These are phyloP conservation scores for Galbula dea DNA, from an alignment of 2,113 vertebrate genomes.

Conservation along the genomic window DNA sequence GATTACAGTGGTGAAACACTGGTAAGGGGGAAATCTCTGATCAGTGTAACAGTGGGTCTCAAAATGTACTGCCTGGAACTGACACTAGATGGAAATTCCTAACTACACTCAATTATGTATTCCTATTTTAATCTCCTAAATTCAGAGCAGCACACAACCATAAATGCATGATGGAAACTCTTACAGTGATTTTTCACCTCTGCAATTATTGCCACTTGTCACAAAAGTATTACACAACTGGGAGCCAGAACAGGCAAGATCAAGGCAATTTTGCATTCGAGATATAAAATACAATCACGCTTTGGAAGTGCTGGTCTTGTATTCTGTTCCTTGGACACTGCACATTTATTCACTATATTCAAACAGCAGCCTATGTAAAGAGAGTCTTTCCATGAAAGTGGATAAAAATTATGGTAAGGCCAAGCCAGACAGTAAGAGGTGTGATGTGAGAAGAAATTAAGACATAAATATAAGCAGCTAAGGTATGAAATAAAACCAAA, in stretches of 20 bases:
- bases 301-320: neutral
- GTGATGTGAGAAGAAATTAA: neutral
- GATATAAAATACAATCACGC: neutral
- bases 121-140: neutral
- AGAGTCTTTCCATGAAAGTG: neutral
- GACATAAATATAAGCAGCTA: neutral
- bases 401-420: neutral
- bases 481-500: neutral
- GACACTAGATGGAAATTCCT: neutral
- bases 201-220: neutral
- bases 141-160: neutral
- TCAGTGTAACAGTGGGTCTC: neutral
- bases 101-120: neutral
- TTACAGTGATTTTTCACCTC: neutral
- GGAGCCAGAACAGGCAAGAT: neutral
- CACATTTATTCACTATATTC: neutral
- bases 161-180: neutral
- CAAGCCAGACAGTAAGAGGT: neutral
- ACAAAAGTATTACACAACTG: neutral
- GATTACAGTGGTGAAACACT: neutral
- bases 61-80: neutral
- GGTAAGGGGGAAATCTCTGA: neutral
- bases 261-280: neutral
- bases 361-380: neutral
- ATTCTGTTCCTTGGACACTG: neutral